A percentile compares a stretch with the other conserved stretches of the same genome.
These are phyloP conservation scores for Polymixis flavicincta DNA, from an alignment of 2,888 invertebrate genomes.

Conservation along the genomic window DNA sequence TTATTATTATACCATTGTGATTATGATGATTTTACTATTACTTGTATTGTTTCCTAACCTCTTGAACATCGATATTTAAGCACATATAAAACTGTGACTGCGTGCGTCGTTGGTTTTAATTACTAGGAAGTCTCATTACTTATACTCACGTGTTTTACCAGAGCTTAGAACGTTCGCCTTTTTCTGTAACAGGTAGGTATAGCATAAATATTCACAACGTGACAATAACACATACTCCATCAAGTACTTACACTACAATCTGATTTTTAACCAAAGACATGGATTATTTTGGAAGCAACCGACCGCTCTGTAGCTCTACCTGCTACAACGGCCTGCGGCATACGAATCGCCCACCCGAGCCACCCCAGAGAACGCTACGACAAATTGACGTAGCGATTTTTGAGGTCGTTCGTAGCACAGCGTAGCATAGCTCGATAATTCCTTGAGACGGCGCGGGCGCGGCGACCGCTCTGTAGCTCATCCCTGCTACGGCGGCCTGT, in stretches of 20 bases:
- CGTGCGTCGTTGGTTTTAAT: neutral
- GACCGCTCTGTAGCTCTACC: no score
- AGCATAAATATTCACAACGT: neutral
- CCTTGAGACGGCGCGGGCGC: no score
- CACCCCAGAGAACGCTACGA: no score
- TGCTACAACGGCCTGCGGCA: no score
- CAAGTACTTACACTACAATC: neutral
- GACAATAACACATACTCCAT: neutral
- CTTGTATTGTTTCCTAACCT: neutral
- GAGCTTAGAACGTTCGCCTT: neutral
- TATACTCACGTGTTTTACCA: neutral
- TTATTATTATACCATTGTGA: neutral
- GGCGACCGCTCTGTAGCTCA: neutral
- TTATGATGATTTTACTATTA: neutral
- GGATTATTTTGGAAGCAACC: neutral
- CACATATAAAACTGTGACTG: neutral
- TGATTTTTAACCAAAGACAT: neutral
- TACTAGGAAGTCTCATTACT: neutral
- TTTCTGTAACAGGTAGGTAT: neutral
- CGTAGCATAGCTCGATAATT: no score
- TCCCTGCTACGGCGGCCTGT: neutral
- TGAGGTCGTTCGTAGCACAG: no score
- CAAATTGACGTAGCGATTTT: no score
- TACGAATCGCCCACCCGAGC: no score
- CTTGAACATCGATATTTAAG: neutral